Base-by-base conservation (phyloP, 2,113 vertebrate species). In the Gasterosteus nipponicus region DNA sequence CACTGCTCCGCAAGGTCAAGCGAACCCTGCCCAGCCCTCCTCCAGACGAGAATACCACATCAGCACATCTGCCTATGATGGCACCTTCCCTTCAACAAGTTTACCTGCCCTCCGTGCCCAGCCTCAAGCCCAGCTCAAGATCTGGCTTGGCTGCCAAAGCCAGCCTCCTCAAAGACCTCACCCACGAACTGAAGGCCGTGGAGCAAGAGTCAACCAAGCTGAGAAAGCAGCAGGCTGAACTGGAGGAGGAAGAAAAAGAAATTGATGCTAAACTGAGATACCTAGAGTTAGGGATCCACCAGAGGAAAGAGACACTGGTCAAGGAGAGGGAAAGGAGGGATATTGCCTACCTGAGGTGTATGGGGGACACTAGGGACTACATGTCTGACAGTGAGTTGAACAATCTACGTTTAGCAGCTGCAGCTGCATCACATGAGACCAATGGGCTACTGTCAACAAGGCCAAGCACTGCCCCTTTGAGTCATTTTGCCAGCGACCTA, bases 211-310 rank as follows among this genome's bases (percentile, higher is more conserved):
- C 98, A 18, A 98, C 96, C 63, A 99, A 99, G 89, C 94, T 99
- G 68, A 94, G 98, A 83, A 98, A 98, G 83, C 98, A 99, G 89
- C 98, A 99, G 92, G 97, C 97, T 0, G 98, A 99, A 91, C 92
- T 99, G 83, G 98, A 99, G 0, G 98, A 99, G 74, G 98, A 99
- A 75, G 98, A 99, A 89, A 99, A 99, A 83, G 98, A 99, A 88
- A 99, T 99, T 0, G 98, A 99, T 15, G 98, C 98, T 86, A 99
- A 98, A 89, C 94, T 99, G 80, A 96, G 98, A 92, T 99, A 98
- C 88, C 86, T 99, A 75, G 98, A 99, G 90, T 88, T 98, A 86
- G 98, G 98, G 38, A 99, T 99, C 89, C 96, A 96, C 47, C 97
- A 98, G 75, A 95, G 98, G 84, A 99, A 99, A 86, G 98, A 99